These are phyloP conservation scores for Lampris megalopsis DNA, from an alignment of 2,113 vertebrate species.

Conservation along the genomic window DNA sequence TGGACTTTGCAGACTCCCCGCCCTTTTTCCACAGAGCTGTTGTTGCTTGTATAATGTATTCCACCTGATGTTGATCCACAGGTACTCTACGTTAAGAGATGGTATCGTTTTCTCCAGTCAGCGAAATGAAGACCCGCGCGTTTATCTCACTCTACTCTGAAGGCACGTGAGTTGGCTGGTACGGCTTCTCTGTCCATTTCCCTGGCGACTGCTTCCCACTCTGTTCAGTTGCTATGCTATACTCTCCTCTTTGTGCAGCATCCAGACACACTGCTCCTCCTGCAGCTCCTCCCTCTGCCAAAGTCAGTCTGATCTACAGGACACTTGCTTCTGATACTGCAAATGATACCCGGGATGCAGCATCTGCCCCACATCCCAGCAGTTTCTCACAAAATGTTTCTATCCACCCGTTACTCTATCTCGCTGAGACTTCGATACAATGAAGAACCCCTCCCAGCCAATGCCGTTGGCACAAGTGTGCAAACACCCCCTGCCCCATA, in stretches of 20 bases:
- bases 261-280: constrained; percentile 57
- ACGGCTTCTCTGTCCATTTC: constrained; percentile 62
- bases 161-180: constrained; percentile 47
- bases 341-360: constrained; percentile 40
- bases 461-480: constrained; percentile 58
- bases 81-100: constrained; percentile 36
- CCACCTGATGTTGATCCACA: constrained; percentile 67
- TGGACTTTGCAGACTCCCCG: constrained; percentile 34
- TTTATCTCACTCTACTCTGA: constrained; percentile 56
- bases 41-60: constrained; percentile 28
- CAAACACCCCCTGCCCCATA: constrained; percentile 13
- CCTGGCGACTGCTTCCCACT: constrained; percentile 59
- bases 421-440: constrained; percentile 52
- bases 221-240: constrained; percentile 55
- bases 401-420: constrained; percentile 40
- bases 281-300: constrained; percentile 30
- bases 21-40: constrained; percentile 39
- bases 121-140: constrained; percentile 11
- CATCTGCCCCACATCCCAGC: constrained; percentile 36
- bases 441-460: constrained; percentile 67
- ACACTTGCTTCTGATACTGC: constrained; percentile 39
- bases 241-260: constrained; percentile 46
- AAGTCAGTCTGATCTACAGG: constrained; percentile 56
- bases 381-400: constrained; percentile 35
- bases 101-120: not conserved